Base-by-base conservation (phyloP, 2,797 vertebrate species). In the Coluber constrictor region DNA sequence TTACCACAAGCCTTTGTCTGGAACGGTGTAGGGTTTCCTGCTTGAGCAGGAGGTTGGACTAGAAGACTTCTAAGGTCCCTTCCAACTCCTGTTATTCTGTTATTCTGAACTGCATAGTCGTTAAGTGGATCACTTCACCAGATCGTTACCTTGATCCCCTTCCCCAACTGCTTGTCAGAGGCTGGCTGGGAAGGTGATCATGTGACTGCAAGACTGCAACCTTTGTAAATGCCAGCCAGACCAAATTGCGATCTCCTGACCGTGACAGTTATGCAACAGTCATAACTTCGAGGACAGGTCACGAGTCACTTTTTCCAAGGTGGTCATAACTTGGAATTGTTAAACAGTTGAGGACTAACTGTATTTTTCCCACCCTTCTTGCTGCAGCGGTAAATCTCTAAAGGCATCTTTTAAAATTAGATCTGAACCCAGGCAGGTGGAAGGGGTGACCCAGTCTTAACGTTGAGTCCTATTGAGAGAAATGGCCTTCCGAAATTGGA, bases 401-500 rank as follows among this genome's bases (percentile, higher is more conserved):
- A 0, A 0, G 1, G 43, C 90, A 90, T 18, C 3, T 59, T 74
- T 1, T 15, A 9, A 70, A 43, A 93, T 86, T 96, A 94, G 94
- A 86, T 89, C 90, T 92, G 93, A 5, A 3, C 91, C 89, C 79
- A 43, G 29, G 60, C 37, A 83, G 15, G 93, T 91, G 93, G 90
- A 91, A 93, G 93, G 94, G 92, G 6, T 32, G 61, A 93, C 79
- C 94, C 87, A 92, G 93, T 66, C 93, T 37, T 70, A 32, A 32
- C n/a, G 2, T 16, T 37, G 74, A 10, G 37, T 23, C 74, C 20
- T 43, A 23, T 11, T 11, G 18, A 79, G 74, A 83, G 37, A 83
- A 83, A 47, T 25, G 20, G 37, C 20, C 37, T 83, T 12, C 20
- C 20, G 37, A 5, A 0, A 12, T 25, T 25, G 74, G 74, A 47